Evolutionary conservation across 2,113 vertebrate species (phyloP).

Genomic region (Machaerirhynchus nigripectus): DNA sequence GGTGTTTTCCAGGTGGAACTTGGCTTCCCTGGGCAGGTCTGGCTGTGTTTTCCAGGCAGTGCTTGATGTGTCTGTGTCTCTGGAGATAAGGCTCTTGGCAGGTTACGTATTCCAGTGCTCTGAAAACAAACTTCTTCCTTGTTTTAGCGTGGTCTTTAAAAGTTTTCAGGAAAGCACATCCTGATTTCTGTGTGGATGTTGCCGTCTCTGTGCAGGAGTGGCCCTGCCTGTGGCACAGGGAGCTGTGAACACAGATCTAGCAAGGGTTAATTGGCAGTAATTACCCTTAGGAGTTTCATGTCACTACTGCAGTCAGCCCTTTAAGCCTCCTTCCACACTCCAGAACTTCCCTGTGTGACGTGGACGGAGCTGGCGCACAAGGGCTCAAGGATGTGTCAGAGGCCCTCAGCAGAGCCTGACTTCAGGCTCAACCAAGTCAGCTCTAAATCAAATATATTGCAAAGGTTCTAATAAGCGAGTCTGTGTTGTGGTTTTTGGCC

Average conservation of each 20-base stretch:
- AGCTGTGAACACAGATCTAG: neutral
- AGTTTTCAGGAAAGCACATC: neutral
- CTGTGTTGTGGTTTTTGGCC: neutral
- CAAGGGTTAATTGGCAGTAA: neutral
- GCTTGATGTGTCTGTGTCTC: neutral
- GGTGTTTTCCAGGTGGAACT: neutral
- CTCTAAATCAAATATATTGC: neutral
- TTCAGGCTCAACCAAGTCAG: neutral
- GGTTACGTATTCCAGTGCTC: fast-evolving
- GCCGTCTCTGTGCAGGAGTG: neutral
- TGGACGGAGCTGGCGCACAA: fast-evolving
- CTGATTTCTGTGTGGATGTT: neutral
- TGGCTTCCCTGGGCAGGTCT: too few relatives aligned
- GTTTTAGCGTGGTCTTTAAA: fast-evolving
- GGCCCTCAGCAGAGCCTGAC: neutral
- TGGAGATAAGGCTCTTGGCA: neutral
- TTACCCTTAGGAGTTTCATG: neutral
- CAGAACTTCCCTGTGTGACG: neutral
- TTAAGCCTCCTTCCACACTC: neutral
- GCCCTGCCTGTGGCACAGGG: neutral
- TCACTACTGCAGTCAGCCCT: neutral
- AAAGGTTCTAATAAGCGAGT: neutral
- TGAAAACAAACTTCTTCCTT: neutral
- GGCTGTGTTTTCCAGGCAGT: too few relatives aligned
- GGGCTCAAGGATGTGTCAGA: neutral